Evolutionary conservation across 2,888 invertebrate species (phyloP), one percentile per base, ranked within the genome.

Genomic region (Biston stratarius): DNA sequence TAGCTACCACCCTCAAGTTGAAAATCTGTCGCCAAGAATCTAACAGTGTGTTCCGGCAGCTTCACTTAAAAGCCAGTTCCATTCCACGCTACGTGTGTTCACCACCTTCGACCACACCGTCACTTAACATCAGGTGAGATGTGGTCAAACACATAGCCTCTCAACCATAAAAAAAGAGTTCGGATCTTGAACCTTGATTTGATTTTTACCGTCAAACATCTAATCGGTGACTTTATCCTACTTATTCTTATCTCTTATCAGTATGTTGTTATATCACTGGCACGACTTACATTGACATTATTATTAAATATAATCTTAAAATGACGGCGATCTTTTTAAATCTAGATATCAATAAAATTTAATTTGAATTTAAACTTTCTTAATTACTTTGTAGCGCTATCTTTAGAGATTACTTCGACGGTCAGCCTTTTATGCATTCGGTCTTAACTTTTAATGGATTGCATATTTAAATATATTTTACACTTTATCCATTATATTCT

Each of bases 111-210:
- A n/a, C n/a, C n/a, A n/a, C n/a, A n/a, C n/a, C n/a, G n/a, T n/a
- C n/a, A n/a, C n/a, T n/a, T n/a, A n/a, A n/a, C n/a, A n/a, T n/a
- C n/a, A n/a, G n/a, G n/a, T n/a, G n/a, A n/a, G n/a, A n/a, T n/a
- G n/a, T n/a, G n/a, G n/a, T n/a, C n/a, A n/a, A n/a, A n/a, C n/a
- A n/a, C n/a, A n/a, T n/a, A n/a, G n/a, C n/a, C n/a, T n/a, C n/a
- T n/a, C n/a, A n/a, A n/a, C n/a, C n/a, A 75, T 33, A n/a, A 66
- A 3, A 33, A 80, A 82, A 82, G 75, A 75, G 68, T 67, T 62
- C 67, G 59, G 73, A 69, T 75, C 71, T 63, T 56, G 61, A 72
- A 69, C 75, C 71, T 64, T 59, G 44, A 67, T 65, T 61, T 6
- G 38, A 67, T 52, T 42, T 64, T 38, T 36, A 40, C 58, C 44